These are phyloP conservation scores for Loris lydekkerianus DNA, from an alignment of 2,797 vertebrate genomes.

Conservation along the genomic window DNA sequence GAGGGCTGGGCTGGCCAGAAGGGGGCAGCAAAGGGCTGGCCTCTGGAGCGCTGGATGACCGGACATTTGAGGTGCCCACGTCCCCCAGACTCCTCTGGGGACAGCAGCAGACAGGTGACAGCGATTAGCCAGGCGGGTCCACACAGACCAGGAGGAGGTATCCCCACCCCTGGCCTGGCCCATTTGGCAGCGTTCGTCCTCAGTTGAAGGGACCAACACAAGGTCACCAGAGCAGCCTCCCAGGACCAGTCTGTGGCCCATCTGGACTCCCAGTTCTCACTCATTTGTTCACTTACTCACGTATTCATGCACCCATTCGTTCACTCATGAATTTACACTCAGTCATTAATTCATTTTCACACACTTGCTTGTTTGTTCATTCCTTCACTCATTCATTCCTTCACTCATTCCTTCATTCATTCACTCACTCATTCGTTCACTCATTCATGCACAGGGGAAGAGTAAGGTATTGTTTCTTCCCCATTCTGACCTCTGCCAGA, in stretches of 20 bases:
- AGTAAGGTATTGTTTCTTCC: no score
- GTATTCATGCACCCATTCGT: not conserved
- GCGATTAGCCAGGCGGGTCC: not conserved
- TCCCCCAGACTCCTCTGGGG: fast-evolving
- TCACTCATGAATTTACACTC: no score
- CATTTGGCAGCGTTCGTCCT: not conserved
- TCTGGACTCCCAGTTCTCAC: not conserved
- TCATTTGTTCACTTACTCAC: fast-evolving
- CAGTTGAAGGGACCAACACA: not conserved
- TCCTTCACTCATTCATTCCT: not conserved
- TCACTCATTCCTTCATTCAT: not conserved
- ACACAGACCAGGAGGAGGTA: not conserved
- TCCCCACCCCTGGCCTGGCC: not conserved
- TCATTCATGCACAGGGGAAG: not conserved
- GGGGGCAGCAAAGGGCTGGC: conserved; percentile 83
- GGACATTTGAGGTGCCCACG: conserved; percentile 6
- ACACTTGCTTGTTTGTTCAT: no score
- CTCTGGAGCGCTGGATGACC: not conserved
- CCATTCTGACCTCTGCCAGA: not conserved
- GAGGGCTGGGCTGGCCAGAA: conserved; percentile 58
- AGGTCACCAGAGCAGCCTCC: not conserved
- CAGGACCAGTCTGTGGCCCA: fast-evolving
- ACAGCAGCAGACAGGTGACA: not conserved
- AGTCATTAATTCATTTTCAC: no score
- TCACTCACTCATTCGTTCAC: not conserved